Percentiles rank a stretch among this genome's conserved stretches.
phyloP scores from a whole-genome alignment of 1,140 invertebrate genomes.

The Lycorma delicatula region DNA sequence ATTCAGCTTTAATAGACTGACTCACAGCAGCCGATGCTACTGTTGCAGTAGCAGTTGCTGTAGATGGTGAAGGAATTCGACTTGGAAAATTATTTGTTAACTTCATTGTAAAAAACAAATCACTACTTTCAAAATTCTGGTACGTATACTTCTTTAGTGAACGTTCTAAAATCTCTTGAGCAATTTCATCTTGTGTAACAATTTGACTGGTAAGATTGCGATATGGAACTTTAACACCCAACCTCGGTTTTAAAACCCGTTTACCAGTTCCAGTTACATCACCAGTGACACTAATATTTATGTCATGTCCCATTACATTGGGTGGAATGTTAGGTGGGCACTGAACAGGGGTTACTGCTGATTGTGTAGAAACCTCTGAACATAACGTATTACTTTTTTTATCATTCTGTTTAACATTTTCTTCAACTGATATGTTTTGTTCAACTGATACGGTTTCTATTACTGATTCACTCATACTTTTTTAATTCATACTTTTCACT shows the following conservation, averaged over 20 bases:
- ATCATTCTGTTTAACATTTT: neutral
- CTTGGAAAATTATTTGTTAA: conserved; percentile 40
- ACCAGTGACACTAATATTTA: conserved; percentile 22
- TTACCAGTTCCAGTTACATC: conserved; percentile 25
- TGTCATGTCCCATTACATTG: conserved; percentile 26
- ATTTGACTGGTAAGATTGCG: conserved; percentile 41
- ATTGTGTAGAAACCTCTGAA: neutral
- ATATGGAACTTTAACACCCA: conserved; percentile 41
- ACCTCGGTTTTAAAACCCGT: conserved; percentile 34
- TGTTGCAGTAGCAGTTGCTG: no score
- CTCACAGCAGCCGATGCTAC: conserved; percentile 27
- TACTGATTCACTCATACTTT: neutral
- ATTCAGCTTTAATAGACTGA: conserved; percentile 28
- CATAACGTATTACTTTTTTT: neutral
- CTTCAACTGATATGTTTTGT: neutral
- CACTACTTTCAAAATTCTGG: conserved; percentile 35
- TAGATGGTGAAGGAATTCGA: no score
- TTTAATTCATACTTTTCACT: neutral
- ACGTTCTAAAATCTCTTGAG: conserved; percentile 40
- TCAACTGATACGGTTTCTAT: neutral
- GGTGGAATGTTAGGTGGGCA: conserved; percentile 22
- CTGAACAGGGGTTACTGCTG: neutral
- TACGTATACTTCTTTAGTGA: conserved; percentile 28
- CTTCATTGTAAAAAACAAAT: conserved; percentile 43
- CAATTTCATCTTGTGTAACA: conserved; percentile 41